phyloP scores from a whole-genome alignment of 2,113 vertebrate genomes.

The Oryzias javanicus region DNA sequence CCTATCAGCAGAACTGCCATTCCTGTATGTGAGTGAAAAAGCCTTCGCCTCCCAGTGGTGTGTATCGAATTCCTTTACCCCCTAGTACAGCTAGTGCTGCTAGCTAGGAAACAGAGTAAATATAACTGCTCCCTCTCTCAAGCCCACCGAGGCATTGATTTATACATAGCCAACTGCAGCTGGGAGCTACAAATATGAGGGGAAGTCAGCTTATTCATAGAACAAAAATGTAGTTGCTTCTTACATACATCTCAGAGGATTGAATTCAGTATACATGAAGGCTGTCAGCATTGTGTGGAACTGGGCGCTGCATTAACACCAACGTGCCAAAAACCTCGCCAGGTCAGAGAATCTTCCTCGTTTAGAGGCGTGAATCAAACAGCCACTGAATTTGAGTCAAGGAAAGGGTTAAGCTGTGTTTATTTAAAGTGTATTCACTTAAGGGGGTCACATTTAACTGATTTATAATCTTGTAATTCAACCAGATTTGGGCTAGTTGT shows the following conservation, averaged over 20 bases:
- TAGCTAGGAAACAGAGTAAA: conserved; percentile 74
- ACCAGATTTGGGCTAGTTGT: no score
- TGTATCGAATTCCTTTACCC: conserved; percentile 73
- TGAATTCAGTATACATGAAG: conserved; percentile 62
- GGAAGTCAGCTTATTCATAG: conserved; percentile 72
- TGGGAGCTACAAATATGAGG: conserved; percentile 72
- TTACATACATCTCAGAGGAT: conserved; percentile 62
- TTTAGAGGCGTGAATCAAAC: conserved; percentile 20
- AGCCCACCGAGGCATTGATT: conserved; percentile 75
- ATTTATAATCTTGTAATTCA: no score
- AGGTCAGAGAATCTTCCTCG: conserved; percentile 29
- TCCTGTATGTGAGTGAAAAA: conserved; percentile 52
- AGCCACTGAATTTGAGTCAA: conserved; percentile 11
- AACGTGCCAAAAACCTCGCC: conserved; percentile 28
- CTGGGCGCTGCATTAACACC: conserved; percentile 39
- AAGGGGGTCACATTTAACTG: no score
- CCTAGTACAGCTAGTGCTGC: conserved; percentile 64
- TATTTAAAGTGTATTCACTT: conserved; percentile 15
- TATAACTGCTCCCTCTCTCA: conserved; percentile 71
- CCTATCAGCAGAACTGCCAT: conserved; percentile 57
- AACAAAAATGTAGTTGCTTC: conserved; percentile 71
- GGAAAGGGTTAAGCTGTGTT: conserved; percentile 22
- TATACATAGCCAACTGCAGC: conserved; percentile 70
- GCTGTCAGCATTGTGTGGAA: conserved; percentile 53
- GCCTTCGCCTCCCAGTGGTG: conserved; percentile 59